phyloP scores from a whole-genome alignment of 2,797 vertebrate species.

The Phrynocephalus guinanensis region DNA sequence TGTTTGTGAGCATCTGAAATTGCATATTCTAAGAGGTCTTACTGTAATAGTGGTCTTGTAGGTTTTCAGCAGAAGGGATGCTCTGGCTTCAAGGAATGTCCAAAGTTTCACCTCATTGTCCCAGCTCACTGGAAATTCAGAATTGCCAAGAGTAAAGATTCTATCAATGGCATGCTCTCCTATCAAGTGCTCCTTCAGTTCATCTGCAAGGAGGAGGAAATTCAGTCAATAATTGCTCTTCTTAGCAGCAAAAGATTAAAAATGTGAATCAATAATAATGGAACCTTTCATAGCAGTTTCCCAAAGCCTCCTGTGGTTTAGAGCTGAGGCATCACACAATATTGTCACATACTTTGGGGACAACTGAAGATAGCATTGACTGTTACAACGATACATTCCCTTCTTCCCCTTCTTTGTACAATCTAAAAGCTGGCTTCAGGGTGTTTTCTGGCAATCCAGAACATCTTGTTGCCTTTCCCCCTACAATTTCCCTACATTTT shows the following conservation, averaged over 20 bases:
- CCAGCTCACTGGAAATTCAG: constrained; percentile 96
- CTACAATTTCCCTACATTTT: not conserved
- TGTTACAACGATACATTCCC: not conserved
- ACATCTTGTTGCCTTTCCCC: not conserved
- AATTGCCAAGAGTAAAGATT: constrained; percentile 95
- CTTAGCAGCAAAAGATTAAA: not conserved
- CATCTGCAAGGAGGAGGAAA: constrained; percentile 83
- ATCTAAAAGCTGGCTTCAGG: not conserved
- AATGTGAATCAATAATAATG: not conserved
- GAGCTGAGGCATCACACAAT: not conserved
- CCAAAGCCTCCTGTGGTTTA: not conserved
- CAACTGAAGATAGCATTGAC: not conserved
- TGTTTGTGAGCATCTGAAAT: constrained; percentile 37
- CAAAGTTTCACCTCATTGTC: constrained; percentile 98
- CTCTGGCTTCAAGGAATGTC: constrained; percentile 96
- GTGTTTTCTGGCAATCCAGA: not conserved
- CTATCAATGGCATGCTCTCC: constrained; percentile 92
- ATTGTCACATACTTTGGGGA: not conserved
- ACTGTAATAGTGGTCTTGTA: constrained; percentile 95
- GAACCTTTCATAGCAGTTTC: not conserved
- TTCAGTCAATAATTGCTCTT: constrained; percentile 22
- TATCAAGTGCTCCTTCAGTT: constrained; percentile 92
- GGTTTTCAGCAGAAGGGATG: constrained; percentile 93
- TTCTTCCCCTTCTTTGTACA: not conserved
- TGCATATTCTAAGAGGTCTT: constrained; percentile 41